Base-by-base conservation (phyloP, 2,888 invertebrate genomes). In the Acheta domesticus region DNA sequence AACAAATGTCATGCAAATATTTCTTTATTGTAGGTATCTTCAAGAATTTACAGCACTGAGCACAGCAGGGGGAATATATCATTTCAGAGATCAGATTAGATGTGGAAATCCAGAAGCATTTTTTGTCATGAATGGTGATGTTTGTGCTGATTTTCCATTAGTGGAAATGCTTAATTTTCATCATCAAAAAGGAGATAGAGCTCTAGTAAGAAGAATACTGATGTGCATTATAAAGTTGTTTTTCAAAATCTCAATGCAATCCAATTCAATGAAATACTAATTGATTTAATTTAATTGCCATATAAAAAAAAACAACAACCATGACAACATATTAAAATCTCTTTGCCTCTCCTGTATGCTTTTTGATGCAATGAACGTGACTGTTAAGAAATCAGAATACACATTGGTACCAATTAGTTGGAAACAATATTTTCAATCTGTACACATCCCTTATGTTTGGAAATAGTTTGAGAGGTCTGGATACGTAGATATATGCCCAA, bases 71-170 rank as follows among this genome's bases (percentile, higher is more conserved):
- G 98, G 98, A 36, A 91, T 99, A 84, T 97, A 96, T 87, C 98
- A 98, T 87, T 99, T 99, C 87, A 91, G 98, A 49, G 98, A 99
- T 87, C 97, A 98, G 87, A 96, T 99, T 82, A 89, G 96, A 50
- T 92, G 93, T 1, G 94, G 98, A 11, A 93, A 93, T 85, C 96
- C 97, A 0, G 91, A 93, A 76, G 94, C 93, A 0, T 96, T 99
- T 87, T 98, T 99, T 86, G 91, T 99, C 11, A 91, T 99, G 84
- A 99, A 99, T 85, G 98, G 98, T 1, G 99, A 99, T 88, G 97
- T 99, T 0, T 99, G 99, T 86, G 95, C 97, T 0, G 97, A 99
- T 87, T 98, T 99, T 86, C 97, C 98, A 0, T 87, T 98, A 19
- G 89, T 91, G 82, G 94, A 96, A 82, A 91, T 99, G 86, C 91